These are phyloP conservation scores for Manis pentadactyla DNA, from an alignment of 2,797 vertebrate genomes.

Conservation along the genomic window DNA sequence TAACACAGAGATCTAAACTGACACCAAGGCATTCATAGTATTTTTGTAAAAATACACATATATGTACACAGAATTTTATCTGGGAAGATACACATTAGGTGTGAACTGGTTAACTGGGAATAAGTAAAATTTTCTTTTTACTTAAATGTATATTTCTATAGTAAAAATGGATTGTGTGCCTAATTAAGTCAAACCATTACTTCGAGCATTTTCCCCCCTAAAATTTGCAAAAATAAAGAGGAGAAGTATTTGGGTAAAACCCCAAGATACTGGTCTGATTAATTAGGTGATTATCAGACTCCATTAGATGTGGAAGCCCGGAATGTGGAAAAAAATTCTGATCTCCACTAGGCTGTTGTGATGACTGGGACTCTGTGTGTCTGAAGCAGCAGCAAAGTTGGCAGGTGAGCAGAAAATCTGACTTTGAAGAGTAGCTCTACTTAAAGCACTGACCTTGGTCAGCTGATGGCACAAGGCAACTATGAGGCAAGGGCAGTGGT, in stretches of 20 bases:
- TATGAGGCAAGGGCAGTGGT: fast-evolving
- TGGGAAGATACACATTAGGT: background rate
- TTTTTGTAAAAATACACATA: background rate
- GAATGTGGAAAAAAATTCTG: background rate
- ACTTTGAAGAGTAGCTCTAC: background rate
- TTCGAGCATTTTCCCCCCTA: background rate
- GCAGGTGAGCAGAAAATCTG: background rate
- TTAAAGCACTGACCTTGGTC: background rate
- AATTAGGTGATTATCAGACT: background rate
- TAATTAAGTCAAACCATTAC: background rate
- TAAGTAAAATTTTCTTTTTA: background rate
- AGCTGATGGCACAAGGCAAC: background rate
- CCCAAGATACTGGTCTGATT: background rate
- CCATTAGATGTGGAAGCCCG: background rate
- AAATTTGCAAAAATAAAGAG: background rate
- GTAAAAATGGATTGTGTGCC: background rate
- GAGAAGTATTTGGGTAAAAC: background rate
- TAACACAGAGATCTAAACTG: background rate
- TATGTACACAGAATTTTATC: background rate
- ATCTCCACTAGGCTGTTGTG: background rate
- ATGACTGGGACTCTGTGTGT: background rate
- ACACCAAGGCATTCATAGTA: background rate
- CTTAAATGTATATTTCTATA: background rate
- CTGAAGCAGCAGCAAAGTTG: background rate
- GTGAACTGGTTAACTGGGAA: background rate